A percentile compares a stretch with the other conserved stretches of the same genome.
phyloP scores from a whole-genome alignment of 2,113 vertebrate genomes.

The Herpailurus yagouaroundi region DNA sequence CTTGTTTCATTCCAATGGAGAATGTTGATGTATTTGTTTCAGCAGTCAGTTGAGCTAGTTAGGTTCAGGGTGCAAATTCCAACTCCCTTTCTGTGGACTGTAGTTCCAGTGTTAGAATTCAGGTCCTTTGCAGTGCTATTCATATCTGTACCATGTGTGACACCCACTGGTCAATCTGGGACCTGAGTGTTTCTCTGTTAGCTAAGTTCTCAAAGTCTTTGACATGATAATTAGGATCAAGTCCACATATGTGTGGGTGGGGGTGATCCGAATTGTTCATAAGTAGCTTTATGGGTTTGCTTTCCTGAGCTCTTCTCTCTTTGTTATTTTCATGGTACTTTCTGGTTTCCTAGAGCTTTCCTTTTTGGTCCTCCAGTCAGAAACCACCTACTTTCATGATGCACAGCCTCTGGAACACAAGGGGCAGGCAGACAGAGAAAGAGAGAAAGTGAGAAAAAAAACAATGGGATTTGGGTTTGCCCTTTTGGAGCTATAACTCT shows the following conservation, averaged over 20 bases:
- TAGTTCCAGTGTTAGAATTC: constrained; percentile 41
- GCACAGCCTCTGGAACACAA: background rate
- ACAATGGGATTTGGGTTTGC: background rate
- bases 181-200: constrained; percentile 31
- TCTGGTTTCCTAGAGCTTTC: constrained; percentile 52
- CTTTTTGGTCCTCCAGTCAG: background rate
- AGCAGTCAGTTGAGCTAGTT: constrained; percentile 4
- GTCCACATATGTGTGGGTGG: background rate
- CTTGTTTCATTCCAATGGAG: background rate
- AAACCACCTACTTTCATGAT: constrained; percentile 13
- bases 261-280: background rate
- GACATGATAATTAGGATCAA: constrained; percentile 30
- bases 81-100: background rate
- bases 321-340: constrained; percentile 41
- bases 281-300: constrained; percentile 33
- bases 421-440: background rate
- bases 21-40: constrained; percentile 49
- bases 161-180: background rate
- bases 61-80: constrained; percentile 46
- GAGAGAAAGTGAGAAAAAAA: constrained; percentile 10
- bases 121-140: constrained; percentile 10
- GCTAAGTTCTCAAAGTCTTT: constrained; percentile 33
- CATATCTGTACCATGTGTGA: background rate
- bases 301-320: constrained; percentile 45
- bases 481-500: constrained; percentile 5